These are phyloP conservation scores for Sitobion miscanthi DNA, from an alignment of 1,140 invertebrate genomes.

Conservation along the genomic window DNA sequence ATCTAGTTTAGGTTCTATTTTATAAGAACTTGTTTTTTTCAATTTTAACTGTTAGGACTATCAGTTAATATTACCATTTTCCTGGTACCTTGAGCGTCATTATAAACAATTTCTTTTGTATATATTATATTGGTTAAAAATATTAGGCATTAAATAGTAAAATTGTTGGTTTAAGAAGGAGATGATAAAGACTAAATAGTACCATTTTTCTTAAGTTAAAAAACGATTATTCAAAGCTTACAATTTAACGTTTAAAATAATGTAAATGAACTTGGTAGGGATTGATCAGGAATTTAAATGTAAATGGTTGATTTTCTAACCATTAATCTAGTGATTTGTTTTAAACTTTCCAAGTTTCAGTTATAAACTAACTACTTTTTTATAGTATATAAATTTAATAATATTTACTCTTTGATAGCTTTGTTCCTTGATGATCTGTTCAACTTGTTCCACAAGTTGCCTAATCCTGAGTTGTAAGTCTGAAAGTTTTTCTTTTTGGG, in stretches of 20 bases:
- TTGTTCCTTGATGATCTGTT: conserved; percentile 99
- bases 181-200: no score
- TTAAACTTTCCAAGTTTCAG: not conserved
- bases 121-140: no score
- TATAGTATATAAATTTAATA: not conserved
- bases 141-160: no score
- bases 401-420: conserved; percentile 93
- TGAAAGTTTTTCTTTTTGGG: conserved; percentile 96
- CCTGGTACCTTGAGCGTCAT: no score
- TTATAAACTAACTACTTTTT: not conserved
- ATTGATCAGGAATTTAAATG: not conserved
- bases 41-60: no score
- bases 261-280: not conserved
- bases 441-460: conserved; percentile 96
- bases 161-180: no score
- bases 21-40: no score
- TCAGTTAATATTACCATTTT: no score
- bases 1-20: no score
- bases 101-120: no score
- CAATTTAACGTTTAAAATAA: not conserved
- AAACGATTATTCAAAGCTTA: not conserved
- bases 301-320: not conserved
- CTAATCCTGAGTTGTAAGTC: conserved; percentile 94
- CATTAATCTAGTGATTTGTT: not conserved
- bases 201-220: not conserved